Evolutionary conservation across 2,888 invertebrate genomes (phyloP), one percentile per base, ranked within the genome.

Genomic region (Hanleya hanleyi): DNA sequence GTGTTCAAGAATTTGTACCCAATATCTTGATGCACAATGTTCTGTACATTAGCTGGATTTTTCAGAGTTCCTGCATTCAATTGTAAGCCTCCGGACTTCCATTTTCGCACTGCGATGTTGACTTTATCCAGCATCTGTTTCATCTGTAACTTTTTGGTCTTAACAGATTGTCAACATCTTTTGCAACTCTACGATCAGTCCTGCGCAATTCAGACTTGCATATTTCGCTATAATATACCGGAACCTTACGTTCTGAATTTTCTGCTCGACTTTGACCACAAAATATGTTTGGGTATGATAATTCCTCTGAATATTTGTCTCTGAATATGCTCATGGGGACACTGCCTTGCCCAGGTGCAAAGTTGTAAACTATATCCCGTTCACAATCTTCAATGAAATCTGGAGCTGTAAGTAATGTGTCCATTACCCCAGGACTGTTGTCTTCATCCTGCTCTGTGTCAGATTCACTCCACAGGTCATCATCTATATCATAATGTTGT

Each of bases 141-240:
- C 67, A 66, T 66, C 12, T 66, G 67, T n/a, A n/a, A n/a, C n/a
- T n/a, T n/a, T n/a, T n/a, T n/a, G n/a, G n/a, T n/a, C n/a, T n/a
- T n/a, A n/a, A 66, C 5, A 65, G 6, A 35, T 66, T 66, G 6
- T 66, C 67, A 7, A 66, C 67, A 38, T 9, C 18, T 6, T 36
- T 50, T 12, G 38, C 47, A 26, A 38, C 38, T 18, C 67, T 6
- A 18, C 67, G 29, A 22, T 66, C 67, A 49, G 22, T 7, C 18
- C 67, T n/a, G n/a, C 67, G 37, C 4, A 50, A 9, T 41, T 66
- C 67, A 22, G 67, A 66, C 38, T 66, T 66, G n/a, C 5, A 5
- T 4, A 66, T 6, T 6, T 50, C 38, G 36, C 67, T 38, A 26
- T 66, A 66, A 32, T 5, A 7, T 5, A 66, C 38, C 38, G n/a